Percentiles rank a stretch among this genome's conserved stretches.
phyloP scores from a whole-genome alignment of 2,797 vertebrate genomes.

The Gymnoscopelus braueri region DNA sequence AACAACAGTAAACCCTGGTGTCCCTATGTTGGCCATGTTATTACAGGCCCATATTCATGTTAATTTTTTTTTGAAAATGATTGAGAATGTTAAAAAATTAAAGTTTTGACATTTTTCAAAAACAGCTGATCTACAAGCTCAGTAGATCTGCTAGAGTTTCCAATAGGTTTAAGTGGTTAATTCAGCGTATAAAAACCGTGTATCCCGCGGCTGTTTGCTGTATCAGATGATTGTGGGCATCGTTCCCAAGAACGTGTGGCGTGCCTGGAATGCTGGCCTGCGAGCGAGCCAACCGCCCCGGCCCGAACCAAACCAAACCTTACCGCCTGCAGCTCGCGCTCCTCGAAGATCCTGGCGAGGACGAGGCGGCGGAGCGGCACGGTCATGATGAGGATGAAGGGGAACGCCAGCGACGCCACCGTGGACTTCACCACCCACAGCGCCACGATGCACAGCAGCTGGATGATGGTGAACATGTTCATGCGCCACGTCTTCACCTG shows the following conservation, averaged over 20 bases:
- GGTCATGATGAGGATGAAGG: slow-evolving; percentile 97
- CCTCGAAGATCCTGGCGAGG: slow-evolving; percentile 92
- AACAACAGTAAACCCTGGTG: too few relatives aligned
- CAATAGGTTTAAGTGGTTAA: slow-evolving; percentile 12
- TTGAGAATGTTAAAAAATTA: too few relatives aligned
- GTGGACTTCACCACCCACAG: slow-evolving; percentile 98
- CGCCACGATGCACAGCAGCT: slow-evolving; percentile 91
- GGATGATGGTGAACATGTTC: slow-evolving; percentile 97
- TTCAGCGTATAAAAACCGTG: slow-evolving; percentile 29
- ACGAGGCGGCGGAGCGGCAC: slow-evolving; percentile 93
- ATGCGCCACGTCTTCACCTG: slow-evolving; percentile 99
- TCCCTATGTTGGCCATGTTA: too few relatives aligned
- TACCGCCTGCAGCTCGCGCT: slow-evolving; percentile 96
- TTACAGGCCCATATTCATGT: slow-evolving; percentile 21
- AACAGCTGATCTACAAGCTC: too few relatives aligned
- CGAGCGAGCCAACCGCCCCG: too few relatives aligned
- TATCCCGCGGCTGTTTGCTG: slow-evolving; percentile 26
- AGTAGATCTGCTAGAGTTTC: too few relatives aligned
- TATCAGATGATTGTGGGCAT: slow-evolving; percentile 37
- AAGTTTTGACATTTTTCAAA: too few relatives aligned
- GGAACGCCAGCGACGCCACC: slow-evolving; percentile 92
- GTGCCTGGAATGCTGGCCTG: background rate
- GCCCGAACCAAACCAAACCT: too few relatives aligned
- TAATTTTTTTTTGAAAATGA: too few relatives aligned
- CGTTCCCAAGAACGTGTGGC: background rate